Base-by-base conservation (phyloP, 1,140 invertebrate species). In the Megalonaias nervosa region DNA sequence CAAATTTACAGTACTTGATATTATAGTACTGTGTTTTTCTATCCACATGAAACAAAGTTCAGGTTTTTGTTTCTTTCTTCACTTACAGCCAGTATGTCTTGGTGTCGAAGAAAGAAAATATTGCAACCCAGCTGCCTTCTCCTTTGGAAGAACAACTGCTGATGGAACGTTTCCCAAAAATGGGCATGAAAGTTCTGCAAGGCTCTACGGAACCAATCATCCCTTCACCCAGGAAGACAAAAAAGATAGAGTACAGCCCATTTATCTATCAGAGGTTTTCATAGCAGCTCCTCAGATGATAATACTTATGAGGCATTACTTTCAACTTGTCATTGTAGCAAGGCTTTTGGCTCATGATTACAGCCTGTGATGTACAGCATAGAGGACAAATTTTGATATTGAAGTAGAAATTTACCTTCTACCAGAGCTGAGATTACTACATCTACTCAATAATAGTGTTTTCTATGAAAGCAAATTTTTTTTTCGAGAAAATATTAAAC, bases 71-170 rank as follows among this genome's bases (percentile, higher is more conserved):
- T 38, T 68, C 26, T 14, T 48, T 76, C 38, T 76, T 23, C n/a
- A 67, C n/a, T 86, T 84, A 14, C 82, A 89, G 88, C 77, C 84
- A 83, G 26, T 89, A 89, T 77, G 81, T 89, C 55, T 71, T 89
- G 62, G 81, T 89, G 67, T 82, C 82, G 21, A 79, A 85, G 23
- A 87, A 85, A 67, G 76, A 81, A 17, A 80, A 75, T 26, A 14
- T 61, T 16, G 55, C 71, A 31, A 55, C 75, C 5, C 84, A 86
- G 3, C 14, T 86, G 6, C 87, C 88, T 6, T 83, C 87, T 15
- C 84, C 87, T 14, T 58, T 89, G 65, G 89, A 90, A 59, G 88
- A 89, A 71, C 85, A 90, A 60, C 79, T 90, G 12, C 68, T 90
- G 23, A 75, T 81, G 15, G 79, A 86, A 31, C 67, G 89, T 55